Percentiles rank a stretch among this genome's conserved stretches.
These are phyloP conservation scores for Armadillidium nasatum DNA, from an alignment of 1,140 invertebrate species.

Conservation along the genomic window DNA sequence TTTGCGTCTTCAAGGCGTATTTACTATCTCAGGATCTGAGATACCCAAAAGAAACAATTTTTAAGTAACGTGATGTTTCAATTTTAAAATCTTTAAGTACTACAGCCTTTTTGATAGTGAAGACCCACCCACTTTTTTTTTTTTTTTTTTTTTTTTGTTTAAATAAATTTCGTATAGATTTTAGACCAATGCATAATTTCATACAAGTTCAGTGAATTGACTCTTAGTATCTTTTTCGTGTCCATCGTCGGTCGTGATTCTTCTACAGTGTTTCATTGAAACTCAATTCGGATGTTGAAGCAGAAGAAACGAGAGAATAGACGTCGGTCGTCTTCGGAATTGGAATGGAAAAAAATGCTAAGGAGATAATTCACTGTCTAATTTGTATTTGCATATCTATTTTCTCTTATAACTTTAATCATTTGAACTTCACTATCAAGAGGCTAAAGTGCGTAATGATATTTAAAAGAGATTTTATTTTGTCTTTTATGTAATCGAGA, in stretches of 20 bases:
- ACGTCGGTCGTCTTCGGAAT: no score
- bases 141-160: no score
- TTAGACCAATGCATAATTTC: no score
- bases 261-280: not conserved
- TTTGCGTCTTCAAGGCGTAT: not conserved
- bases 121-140: not conserved
- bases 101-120: not conserved
- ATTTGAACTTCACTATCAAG: not conserved
- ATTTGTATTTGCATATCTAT: not conserved
- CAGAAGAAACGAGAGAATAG: not conserved
- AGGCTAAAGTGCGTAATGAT: not conserved
- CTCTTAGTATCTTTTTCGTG: not conserved
- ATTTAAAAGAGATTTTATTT: not conserved
- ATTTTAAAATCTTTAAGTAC: not conserved
- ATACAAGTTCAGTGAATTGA: not conserved
- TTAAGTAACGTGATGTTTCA: constrained; percentile 8
- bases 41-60: not conserved
- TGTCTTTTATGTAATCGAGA: not conserved
- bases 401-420: not conserved
- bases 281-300: not conserved
- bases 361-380: not conserved
- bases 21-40: constrained; percentile 3
- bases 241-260: not conserved
- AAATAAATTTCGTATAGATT: no score
- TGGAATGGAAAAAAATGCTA: not conserved